Conservation (phyloP, 2,797 vertebrate species). For the Podargus strigoides region DNA sequence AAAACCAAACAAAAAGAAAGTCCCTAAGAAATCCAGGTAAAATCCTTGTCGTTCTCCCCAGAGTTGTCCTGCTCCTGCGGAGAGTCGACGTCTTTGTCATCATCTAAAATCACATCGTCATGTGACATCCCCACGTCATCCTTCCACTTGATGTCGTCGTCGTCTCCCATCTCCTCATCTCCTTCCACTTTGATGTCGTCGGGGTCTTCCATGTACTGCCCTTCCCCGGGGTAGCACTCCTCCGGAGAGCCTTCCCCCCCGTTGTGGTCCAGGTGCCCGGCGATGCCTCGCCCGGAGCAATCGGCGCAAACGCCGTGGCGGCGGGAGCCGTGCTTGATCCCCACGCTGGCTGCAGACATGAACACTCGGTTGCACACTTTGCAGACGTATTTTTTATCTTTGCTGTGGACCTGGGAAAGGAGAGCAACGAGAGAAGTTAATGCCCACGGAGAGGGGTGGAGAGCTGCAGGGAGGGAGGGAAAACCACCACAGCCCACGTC, state of each 20-base stretch:
- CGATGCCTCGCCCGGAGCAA: slow-evolving; percentile 86
- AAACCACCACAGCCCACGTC: fast-evolving
- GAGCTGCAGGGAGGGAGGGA: neutral
- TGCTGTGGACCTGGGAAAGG: slow-evolving; percentile 90
- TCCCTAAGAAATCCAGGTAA: slow-evolving; percentile 93
- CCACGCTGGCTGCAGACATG: slow-evolving; percentile 96
- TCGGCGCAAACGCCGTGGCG: slow-evolving; percentile 92
- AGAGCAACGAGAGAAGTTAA: neutral
- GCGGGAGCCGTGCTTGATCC: slow-evolving; percentile 95
- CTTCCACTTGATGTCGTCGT: slow-evolving; percentile 91
- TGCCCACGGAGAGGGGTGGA: fast-evolving
- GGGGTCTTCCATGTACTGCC: slow-evolving; percentile 79
- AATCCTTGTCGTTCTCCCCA: slow-evolving; percentile 88
- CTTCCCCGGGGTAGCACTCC: slow-evolving; percentile 82
- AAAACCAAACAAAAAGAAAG: neutral
- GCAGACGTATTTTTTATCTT: slow-evolving; percentile 98
- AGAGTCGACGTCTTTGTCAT: slow-evolving; percentile 88
- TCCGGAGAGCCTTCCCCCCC: slow-evolving; percentile 87
- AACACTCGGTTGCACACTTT: slow-evolving; percentile 97
- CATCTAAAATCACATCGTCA: slow-evolving; percentile 83
- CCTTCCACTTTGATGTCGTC: slow-evolving; percentile 84
- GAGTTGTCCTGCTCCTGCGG: slow-evolving; percentile 83
- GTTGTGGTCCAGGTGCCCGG: slow-evolving; percentile 81
- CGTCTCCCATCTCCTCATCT: slow-evolving; percentile 83
- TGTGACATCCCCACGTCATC: slow-evolving; percentile 83